Conservation (phyloP, 2,113 vertebrate genomes). For the Athene cunicularia region DNA sequence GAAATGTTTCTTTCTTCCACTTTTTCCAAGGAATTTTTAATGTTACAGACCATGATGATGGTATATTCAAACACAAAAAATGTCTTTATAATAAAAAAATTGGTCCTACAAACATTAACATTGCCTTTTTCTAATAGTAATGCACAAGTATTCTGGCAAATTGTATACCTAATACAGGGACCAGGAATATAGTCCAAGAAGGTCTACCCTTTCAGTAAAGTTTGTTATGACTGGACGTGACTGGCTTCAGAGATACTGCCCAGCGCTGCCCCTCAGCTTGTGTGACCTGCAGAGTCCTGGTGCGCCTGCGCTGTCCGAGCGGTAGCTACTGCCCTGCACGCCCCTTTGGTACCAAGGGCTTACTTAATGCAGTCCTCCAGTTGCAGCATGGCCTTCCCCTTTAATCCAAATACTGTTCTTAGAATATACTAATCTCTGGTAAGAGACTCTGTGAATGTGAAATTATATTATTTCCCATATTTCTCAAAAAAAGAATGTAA, state of each 20-base stretch:
- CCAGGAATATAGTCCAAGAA: not conserved
- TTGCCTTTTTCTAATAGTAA: not conserved
- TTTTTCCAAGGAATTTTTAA: not conserved
- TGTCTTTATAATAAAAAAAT: not conserved
- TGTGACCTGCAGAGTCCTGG: accelerated
- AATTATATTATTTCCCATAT: not conserved
- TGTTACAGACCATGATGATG: not conserved
- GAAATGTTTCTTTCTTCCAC: not conserved
- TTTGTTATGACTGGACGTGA: accelerated
- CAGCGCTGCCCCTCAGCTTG: not conserved
- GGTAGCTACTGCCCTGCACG: not conserved
- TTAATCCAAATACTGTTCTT: not conserved
- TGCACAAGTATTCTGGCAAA: not conserved
- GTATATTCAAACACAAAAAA: not conserved
- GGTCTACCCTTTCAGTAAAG: not conserved
- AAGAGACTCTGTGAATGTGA: not conserved
- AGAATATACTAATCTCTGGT: not conserved
- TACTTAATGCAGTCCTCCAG: not conserved
- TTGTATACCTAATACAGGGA: not conserved
- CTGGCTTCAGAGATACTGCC: not conserved
- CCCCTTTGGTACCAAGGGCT: not conserved
- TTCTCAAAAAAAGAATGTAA: not conserved
- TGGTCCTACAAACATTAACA: not conserved
- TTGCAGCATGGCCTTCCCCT: not conserved
- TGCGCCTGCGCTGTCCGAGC: not conserved